These are phyloP conservation scores for Drosophila pandora DNA, from an alignment of 1,140 invertebrate species.

Conservation along the genomic window DNA sequence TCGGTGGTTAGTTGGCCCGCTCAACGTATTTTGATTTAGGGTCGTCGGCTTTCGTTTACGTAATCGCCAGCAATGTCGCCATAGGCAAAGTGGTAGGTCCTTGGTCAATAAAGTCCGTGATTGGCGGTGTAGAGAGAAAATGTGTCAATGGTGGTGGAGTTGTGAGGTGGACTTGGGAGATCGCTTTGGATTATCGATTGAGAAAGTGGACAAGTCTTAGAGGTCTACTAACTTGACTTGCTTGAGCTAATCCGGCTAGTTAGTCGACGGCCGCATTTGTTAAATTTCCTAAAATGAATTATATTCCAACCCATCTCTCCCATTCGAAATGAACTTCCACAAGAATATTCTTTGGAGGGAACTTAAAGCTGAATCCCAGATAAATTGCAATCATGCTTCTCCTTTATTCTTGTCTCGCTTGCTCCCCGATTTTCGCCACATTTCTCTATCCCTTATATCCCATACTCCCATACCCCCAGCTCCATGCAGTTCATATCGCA, in stretches of 20 bases:
- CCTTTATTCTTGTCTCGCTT: constrained; percentile 1
- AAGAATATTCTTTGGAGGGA: neutral
- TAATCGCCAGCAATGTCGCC: constrained; percentile 53
- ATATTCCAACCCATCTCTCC: too few species aligned
- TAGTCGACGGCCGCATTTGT: too few species aligned
- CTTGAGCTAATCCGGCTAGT: too few species aligned
- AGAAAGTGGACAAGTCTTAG: too few species aligned
- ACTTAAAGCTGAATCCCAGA: constrained; percentile 9
- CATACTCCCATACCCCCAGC: too few species aligned
- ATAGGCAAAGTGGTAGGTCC: constrained; percentile 17
- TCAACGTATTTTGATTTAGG: constrained; percentile 65
- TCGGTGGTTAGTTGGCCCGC: constrained; percentile 59
- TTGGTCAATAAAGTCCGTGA: constrained; percentile 50
- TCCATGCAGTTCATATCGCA: constrained; percentile 11
- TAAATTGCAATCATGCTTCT: neutral
- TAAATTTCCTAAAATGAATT: too few species aligned
- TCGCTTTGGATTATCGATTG: too few species aligned
- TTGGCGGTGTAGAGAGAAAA: constrained; percentile 36
- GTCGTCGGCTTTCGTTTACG: constrained; percentile 72
- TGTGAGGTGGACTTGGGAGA: neutral
- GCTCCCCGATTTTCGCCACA: neutral
- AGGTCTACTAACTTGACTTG: too few species aligned
- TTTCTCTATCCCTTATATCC: neutral
- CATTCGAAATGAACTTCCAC: too few species aligned
- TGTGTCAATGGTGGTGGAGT: constrained; percentile 57